A percentile compares a stretch with the other conserved stretches of the same genome.
Evolutionary conservation across 2,113 vertebrate genomes (phyloP).

Genomic region (Cardinalis cardinalis): DNA sequence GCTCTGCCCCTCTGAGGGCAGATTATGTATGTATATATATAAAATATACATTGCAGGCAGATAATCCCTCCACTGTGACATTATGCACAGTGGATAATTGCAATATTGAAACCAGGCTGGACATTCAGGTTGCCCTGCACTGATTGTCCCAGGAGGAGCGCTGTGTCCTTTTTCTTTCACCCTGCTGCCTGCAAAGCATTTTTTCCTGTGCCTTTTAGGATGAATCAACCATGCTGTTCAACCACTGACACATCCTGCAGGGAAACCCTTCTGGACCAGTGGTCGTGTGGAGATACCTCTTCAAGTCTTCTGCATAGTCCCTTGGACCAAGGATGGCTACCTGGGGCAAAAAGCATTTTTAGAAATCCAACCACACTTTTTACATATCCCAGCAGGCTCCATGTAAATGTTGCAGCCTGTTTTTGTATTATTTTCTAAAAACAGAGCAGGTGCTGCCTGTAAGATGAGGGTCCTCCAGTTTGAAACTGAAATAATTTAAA

Average conservation of each 20-base stretch:
- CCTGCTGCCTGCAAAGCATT: not conserved
- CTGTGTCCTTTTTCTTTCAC: not conserved
- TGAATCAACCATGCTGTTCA: not conserved
- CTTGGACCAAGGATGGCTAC: not conserved
- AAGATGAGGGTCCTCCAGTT: not conserved
- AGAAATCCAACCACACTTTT: not conserved
- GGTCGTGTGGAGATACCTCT: not conserved
- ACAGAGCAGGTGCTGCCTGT: fast-evolving
- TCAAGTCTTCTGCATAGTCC: not conserved
- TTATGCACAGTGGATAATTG: not conserved
- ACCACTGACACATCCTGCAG: not conserved
- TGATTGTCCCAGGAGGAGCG: not conserved
- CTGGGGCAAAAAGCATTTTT: not conserved
- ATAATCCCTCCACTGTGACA: not conserved
- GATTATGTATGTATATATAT: too few relatives aligned
- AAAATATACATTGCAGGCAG: not conserved
- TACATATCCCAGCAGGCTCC: not conserved
- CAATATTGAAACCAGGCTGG: not conserved
- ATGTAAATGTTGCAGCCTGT: fast-evolving
- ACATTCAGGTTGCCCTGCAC: not conserved
- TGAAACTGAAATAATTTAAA: not conserved
- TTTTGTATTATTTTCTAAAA: not conserved
- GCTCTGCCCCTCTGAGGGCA: not conserved
- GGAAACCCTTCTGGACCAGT: not conserved
- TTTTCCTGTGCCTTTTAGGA: not conserved